Conservation (phyloP, 2,797 vertebrate genomes). For the Anniella stebbinsi region DNA sequence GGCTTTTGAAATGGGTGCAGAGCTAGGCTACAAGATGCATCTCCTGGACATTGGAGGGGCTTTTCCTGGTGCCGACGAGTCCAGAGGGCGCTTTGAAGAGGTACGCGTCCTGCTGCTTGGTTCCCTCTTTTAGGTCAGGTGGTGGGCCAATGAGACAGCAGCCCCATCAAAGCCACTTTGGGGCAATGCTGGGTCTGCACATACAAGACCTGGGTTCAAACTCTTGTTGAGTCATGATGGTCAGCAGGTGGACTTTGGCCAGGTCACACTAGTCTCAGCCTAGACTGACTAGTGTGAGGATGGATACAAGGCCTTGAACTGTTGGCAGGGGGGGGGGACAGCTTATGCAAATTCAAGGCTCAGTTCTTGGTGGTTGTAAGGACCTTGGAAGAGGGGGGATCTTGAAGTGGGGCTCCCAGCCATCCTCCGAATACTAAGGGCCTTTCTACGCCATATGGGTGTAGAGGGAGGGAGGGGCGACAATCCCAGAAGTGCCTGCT, state of each 20-base stretch:
- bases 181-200: too few relatives aligned
- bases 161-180: neutral
- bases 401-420: too few relatives aligned
- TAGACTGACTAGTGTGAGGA: neutral
- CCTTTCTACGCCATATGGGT: too few relatives aligned
- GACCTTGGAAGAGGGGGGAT: too few relatives aligned
- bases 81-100: slow-evolving; percentile 79
- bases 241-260: too few relatives aligned
- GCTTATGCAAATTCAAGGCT: too few relatives aligned
- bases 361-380: too few relatives aligned
- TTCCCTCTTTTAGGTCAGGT: fast-evolving
- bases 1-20: slow-evolving; percentile 81
- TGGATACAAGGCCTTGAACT: neutral
- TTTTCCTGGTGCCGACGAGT: slow-evolving; percentile 75
- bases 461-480: too few relatives aligned
- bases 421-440: too few relatives aligned
- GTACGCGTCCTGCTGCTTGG: slow-evolving; percentile 24
- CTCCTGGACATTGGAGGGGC: slow-evolving; percentile 84
- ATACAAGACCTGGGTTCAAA: fast-evolving
- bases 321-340: too few relatives aligned
- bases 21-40: slow-evolving; percentile 81
- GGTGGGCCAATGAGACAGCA: fast-evolving
- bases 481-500: too few relatives aligned
- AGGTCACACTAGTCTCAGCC: neutral
- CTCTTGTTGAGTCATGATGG: neutral